These are phyloP conservation scores for Sinocyclocheilus anophthalmus DNA, from an alignment of 2,113 vertebrate genomes.

Conservation along the genomic window DNA sequence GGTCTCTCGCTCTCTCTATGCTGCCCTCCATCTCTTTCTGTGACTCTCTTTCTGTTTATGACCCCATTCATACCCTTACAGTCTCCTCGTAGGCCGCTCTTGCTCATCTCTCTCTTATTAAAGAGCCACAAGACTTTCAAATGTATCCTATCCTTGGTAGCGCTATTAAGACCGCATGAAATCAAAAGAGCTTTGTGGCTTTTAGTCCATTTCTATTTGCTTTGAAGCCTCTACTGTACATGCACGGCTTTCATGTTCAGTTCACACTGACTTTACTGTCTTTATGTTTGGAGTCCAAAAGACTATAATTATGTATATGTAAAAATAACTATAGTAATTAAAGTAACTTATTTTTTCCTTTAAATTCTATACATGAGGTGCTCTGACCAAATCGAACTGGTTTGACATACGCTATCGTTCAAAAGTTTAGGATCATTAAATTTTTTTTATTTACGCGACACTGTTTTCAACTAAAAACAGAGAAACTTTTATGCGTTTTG, in stretches of 20 bases:
- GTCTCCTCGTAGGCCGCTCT: slow-evolving; percentile 11
- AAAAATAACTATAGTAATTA: not conserved
- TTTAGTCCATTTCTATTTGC: not conserved
- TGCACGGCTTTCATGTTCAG: not conserved
- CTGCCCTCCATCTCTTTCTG: not conserved
- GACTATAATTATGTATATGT: not conserved
- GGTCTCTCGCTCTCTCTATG: not conserved
- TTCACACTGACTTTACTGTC: not conserved
- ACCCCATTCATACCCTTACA: slow-evolving; percentile 17
- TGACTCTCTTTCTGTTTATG: not conserved
- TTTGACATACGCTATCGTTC: not conserved
- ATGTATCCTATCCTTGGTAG: not conserved
- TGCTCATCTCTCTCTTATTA: slow-evolving; percentile 35
- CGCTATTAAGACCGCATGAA: not conserved
- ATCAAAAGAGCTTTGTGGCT: slow-evolving; percentile 17
- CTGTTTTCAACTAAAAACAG: too few species aligned
- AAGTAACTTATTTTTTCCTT: too few species aligned
- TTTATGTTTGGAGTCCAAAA: not conserved
- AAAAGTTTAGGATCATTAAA: not conserved
- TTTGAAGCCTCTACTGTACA: not conserved
- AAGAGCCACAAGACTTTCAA: slow-evolving; percentile 11
- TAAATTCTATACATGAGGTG: not conserved
- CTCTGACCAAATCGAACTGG: not conserved
- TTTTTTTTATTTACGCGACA: too few species aligned
- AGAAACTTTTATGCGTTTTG: too few species aligned